Conservation (phyloP, 1,140 invertebrate genomes). For the Zaprionus gabonicus region DNA sequence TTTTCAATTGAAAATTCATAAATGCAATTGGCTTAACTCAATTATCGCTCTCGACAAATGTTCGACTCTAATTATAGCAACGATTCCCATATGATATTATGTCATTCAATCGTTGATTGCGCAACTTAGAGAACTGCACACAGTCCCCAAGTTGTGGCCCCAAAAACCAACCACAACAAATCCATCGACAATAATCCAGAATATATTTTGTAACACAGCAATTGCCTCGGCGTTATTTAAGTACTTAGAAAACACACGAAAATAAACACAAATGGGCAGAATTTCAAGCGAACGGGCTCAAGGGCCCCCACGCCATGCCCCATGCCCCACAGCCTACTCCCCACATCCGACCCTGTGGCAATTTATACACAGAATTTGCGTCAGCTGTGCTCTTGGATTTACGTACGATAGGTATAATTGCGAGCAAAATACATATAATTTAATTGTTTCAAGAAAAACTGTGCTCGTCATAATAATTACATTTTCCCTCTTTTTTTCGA, state of each 20-base stretch:
- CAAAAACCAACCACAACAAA: conserved; percentile 19
- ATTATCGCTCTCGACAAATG: conserved; percentile 31
- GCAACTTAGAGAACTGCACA: conserved; percentile 11
- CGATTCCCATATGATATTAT: conserved; percentile 33
- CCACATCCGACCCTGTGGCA: conserved; percentile 39
- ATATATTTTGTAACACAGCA: conserved; percentile 47
- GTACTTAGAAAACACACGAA: conserved; percentile 29
- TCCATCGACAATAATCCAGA: conserved; percentile 33
- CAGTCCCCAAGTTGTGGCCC: neutral
- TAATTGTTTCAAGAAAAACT: conserved; percentile 65
- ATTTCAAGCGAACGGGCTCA: conserved; percentile 27
- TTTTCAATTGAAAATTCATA: conserved; percentile 34
- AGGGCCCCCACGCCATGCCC: neutral
- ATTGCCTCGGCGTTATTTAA: conserved; percentile 42
- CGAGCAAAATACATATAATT: conserved; percentile 56
- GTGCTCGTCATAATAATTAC: conserved; percentile 49
- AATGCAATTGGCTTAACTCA: conserved; percentile 34
- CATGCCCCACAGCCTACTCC: no score
- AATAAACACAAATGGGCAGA: conserved; percentile 36
- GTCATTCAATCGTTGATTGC: conserved; percentile 41
- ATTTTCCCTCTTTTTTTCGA: conserved; percentile 25
- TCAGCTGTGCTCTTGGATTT: conserved; percentile 66
- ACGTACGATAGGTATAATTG: conserved; percentile 57
- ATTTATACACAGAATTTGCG: conserved; percentile 55
- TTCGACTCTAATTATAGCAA: conserved; percentile 33